Percentiles rank a stretch among this genome's conserved stretches.
These are phyloP conservation scores for Doryteuthis pealeii DNA, from an alignment of 1,140 invertebrate species.

Conservation along the genomic window DNA sequence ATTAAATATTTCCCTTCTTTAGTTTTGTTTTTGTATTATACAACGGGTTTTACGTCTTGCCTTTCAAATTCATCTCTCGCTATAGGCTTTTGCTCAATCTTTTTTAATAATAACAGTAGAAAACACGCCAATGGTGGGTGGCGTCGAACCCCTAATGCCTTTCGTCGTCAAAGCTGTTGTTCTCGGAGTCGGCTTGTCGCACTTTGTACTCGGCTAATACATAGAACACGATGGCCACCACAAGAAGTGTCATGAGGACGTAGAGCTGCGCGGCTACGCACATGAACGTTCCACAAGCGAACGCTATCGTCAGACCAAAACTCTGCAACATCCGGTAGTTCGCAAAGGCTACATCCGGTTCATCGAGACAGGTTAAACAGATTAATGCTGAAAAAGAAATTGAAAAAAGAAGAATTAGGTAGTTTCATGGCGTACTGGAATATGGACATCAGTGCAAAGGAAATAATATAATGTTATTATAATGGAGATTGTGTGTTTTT, in stretches of 20 bases:
- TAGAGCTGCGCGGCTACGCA: conserved; percentile 89
- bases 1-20: too few species aligned
- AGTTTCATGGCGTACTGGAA: not conserved
- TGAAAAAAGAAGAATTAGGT: conserved; percentile 9
- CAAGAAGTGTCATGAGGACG: conserved; percentile 78
- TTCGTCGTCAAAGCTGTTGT: conserved; percentile 25
- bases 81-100: too few species aligned
- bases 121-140: too few species aligned
- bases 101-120: too few species aligned
- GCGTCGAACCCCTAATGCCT: conserved; percentile 38
- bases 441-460: too few species aligned
- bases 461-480: too few species aligned
- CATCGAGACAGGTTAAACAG: conserved; percentile 79
- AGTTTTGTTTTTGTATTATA: too few species aligned
- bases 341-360: conserved; percentile 94
- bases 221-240: conserved; percentile 65
- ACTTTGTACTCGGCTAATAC: conserved; percentile 56
- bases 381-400: conserved; percentile 72
- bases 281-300: conserved; percentile 73
- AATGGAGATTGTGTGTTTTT: too few species aligned
- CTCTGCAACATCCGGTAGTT: conserved; percentile 95
- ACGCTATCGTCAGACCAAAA: conserved; percentile 88
- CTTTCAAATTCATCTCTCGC: too few species aligned
- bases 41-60: too few species aligned
- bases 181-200: conserved; percentile 34